A percentile compares a stretch with the other conserved stretches of the same genome.
Conservation (phyloP, 2,888 invertebrate species). For the Dolichomitus sp. region DNA sequence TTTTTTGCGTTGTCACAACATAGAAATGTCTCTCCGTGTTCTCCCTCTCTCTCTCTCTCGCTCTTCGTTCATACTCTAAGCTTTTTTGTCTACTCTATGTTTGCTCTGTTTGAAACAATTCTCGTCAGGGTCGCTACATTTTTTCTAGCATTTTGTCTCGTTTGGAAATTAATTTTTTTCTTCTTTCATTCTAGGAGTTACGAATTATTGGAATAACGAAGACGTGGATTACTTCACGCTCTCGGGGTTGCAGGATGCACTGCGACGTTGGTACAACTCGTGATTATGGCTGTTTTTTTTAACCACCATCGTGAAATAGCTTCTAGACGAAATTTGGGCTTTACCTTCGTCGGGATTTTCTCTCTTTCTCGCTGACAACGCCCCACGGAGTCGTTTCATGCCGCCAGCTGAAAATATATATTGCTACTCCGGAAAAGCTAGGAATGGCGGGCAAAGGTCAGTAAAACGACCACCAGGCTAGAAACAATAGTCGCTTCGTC, state of each 20-base stretch:
- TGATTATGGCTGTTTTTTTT: conserved; percentile 36
- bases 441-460: not conserved
- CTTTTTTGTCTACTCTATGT: conserved; percentile 6
- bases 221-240: conserved; percentile 63
- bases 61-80: conserved; percentile 1
- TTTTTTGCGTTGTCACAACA: too few relatives aligned
- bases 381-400: conserved; percentile 26
- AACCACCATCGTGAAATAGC: conserved; percentile 27
- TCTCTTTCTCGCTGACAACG: not conserved
- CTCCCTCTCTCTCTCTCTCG: conserved; percentile 25
- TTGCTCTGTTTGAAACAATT: conserved; percentile 7
- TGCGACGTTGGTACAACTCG: conserved; percentile 67
- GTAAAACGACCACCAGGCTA: conserved; percentile 6
- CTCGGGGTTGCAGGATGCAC: conserved; percentile 81
- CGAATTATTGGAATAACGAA: not conserved
- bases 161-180: conserved; percentile 10
- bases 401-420: conserved; percentile 56
- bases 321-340: conserved; percentile 28
- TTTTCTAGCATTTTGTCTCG: conserved; percentile 1
- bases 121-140: not conserved
- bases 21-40: too few relatives aligned
- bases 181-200: conserved; percentile 30
- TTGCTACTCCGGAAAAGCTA: conserved; percentile 3
- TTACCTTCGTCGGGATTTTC: conserved; percentile 45
- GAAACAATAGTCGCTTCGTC: not conserved